Base-by-base conservation (phyloP, 2,113 vertebrate genomes). In the Atlantisia rogersi region DNA sequence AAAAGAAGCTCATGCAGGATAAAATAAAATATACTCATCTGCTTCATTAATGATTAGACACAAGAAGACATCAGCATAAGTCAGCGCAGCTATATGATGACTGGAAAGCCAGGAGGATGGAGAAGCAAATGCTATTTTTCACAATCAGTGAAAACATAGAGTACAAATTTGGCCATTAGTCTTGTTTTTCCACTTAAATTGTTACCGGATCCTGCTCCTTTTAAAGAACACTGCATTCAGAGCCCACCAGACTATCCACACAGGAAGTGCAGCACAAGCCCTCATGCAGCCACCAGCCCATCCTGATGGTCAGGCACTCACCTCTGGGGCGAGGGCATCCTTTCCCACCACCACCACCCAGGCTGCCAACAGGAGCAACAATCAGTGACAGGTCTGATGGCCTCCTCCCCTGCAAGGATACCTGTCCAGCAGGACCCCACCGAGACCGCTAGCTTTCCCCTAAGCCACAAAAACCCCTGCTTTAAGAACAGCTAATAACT, bases 21-120 rank as follows among this genome's bases (percentile, higher is more conserved):
- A 76, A 88, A 92, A 64, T 52, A 90, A 88, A 89, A 92, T 77
- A 68, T 5, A 84, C 35, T 89, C 3, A 13, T 46, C 62, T 73
- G 86, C 74, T 94, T 89, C 86, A 65, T 89, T 94, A 94, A 86
- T 88, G 11, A 62, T 71, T 59, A 92, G 55, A 78, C 65, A 44
- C 56, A 78, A 91, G 59, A 84, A 92, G n/a, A n/a, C 42, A 46
- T 86, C 83, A 88, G 64, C 69, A 69, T 65, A 82, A 88, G 55
- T 76, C 65, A 29, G 39, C 3, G 2, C 37, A 89, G 17, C 76
- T 87, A 55, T 11, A 77, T 15, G 29, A 48, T 18, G 71, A 87
- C 22, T 10, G 46, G 32, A 56, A 81, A 92, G 69, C 42, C 69
- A 95, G 79, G n/a, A 95, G 69, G 42, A 90, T 28, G 19, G 32